Base-by-base conservation (phyloP, 2,888 invertebrate species). In the Thelaira solivaga region DNA sequence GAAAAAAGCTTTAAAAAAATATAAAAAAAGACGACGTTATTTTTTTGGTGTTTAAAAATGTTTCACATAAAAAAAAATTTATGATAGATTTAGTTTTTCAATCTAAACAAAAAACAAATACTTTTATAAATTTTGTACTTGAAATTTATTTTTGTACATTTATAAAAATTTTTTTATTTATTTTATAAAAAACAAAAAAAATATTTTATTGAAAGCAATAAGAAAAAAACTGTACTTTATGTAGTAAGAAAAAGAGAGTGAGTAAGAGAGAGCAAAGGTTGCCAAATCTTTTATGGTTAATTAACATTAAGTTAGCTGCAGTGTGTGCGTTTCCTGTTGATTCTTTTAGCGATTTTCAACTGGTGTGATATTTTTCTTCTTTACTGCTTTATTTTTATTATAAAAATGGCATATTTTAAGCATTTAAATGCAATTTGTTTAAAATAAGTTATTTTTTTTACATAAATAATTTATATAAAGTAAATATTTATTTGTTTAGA, bases 401-500 rank as follows among this genome's bases (percentile, higher is more conserved):
- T n/a, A n/a, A n/a, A n/a, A n/a, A n/a, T n/a, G n/a, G n/a, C n/a
- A n/a, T n/a, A 29, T 49, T 47, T 47, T 67, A 39, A 39, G 36
- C 45, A 16, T 24, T 71, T 43, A 39, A 20, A 20, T 36, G 39
- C 29, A 34, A 10, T 64, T 67, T 53, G 31, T 67, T 74, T 29
- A 57, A 39, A 6, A 36, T 13, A 39, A 13, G n/a, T 39, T 16
- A 13, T 67, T 68, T 73, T 75, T 26, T 69, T 41, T 57, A 41
- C 22, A 62, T 72, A 73, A 69, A 68, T 79, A 78, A 69, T 83
- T 82, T 80, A 68, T 80, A 76, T 81, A 47, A 59, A 82, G 82
- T 83, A 80, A 81, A 82, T 83, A 82, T 84, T 86, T 85, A 8
- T n/a, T n/a, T n/a, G n/a, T n/a, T n/a, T n/a, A n/a, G 4, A 13